Percentiles rank a stretch among this genome's conserved stretches.
Evolutionary conservation across 2,888 invertebrate species (phyloP).

Genomic region (Eulithis prunata): DNA sequence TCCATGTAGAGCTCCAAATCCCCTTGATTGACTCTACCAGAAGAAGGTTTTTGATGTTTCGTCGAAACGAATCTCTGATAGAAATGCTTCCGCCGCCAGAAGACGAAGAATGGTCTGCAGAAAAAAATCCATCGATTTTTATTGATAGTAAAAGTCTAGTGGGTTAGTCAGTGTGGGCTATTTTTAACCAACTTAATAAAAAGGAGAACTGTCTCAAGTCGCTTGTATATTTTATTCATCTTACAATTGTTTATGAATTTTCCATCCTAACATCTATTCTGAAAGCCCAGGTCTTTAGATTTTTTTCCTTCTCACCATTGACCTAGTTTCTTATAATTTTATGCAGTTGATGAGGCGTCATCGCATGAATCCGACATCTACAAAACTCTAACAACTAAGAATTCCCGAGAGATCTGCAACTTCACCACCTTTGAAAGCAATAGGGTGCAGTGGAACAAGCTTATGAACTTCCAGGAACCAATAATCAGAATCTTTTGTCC

Average conservation of each 20-base stretch:
- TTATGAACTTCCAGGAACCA: constrained; percentile 82
- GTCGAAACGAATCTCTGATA: constrained; percentile 61
- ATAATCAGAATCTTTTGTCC: constrained; percentile 78
- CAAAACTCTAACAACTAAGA: constrained; percentile 53
- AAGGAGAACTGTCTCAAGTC: too few species aligned
- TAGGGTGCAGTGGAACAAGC: constrained; percentile 77
- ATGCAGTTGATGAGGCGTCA: constrained; percentile 46
- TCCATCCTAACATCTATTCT: too few species aligned
- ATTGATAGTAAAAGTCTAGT: constrained; percentile 49
- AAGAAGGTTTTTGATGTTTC: constrained; percentile 68
- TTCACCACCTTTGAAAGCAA: constrained; percentile 79
- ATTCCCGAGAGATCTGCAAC: constrained; percentile 61
- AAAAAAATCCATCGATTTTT: constrained; percentile 37
- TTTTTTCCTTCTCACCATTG: too few species aligned
- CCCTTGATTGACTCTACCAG: constrained; percentile 80
- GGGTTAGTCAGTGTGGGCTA: constrained; percentile 39
- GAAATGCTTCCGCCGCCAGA: constrained; percentile 69
- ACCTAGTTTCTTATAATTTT: too few species aligned
- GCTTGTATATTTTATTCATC: too few species aligned
- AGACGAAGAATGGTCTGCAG: constrained; percentile 55
- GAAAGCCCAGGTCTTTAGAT: too few species aligned
- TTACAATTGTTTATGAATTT: too few species aligned
- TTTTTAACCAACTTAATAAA: not conserved
- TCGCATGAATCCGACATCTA: constrained; percentile 62
- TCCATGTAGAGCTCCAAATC: constrained; percentile 81